Evolutionary conservation across 2,113 vertebrate species (phyloP), one percentile per base, ranked within the genome.

Genomic region (Ptilonorhynchus violaceus): DNA sequence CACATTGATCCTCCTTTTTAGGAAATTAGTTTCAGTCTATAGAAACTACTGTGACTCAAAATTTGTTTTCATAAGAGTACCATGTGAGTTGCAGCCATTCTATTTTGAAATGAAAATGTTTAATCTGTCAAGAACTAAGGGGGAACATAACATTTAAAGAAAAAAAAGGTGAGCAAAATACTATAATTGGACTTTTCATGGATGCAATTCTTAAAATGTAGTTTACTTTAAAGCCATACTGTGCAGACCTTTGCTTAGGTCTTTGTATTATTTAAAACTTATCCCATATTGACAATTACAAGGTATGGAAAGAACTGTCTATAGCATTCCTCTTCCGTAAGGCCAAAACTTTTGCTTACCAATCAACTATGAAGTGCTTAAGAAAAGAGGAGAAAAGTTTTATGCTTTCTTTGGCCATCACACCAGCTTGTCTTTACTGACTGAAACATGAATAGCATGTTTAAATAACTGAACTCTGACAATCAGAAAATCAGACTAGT

Each of bases 401-500:
- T 67, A 20, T 69, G 49, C 88, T 87, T 77, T 69, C 74, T 87
- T 44, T 72, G 58, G 73, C 76, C 92, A 95, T 92, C 86, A 89
- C n/a, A 85, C 39, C 85, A 96, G 82, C 83, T 93, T 96, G 75
- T 37, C 89, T 83, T 42, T 52, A 56, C 47, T 68, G 68, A n/a
- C 56, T 78, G 73, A 75, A 86, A 92, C 31, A 91, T 0, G 2
- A 94, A 46, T 16, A 68, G 49, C 37, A 53, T 4, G 58, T 85
- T 80, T 81, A 58, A 69, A 91, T 68, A 96, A 92, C 49, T 60
- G 73, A 93, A 64, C 84, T 68, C 81, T 87, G 91, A 85, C 69
- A 94, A 94, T 2, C 44, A 69, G 44, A 91, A 94, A 82, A 89
- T 89, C 87, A 88, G 70, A 75, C 39, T 70, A 66, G 87, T 76